Evolutionary conservation across 2,888 invertebrate species (phyloP).

Genomic region (Charanyca ferruginea): DNA sequence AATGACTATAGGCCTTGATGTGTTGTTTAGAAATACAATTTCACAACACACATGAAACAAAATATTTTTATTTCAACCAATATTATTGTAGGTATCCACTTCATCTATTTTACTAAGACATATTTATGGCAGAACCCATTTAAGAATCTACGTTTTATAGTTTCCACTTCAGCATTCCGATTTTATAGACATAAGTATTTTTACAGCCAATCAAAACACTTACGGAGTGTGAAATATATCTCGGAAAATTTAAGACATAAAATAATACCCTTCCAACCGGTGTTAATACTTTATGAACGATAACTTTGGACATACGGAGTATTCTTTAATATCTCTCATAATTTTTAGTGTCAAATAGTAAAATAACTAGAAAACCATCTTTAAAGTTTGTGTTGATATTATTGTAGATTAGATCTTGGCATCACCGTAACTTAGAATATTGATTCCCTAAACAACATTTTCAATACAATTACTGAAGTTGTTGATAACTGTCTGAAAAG

Average conservation of each 20-base stretch:
- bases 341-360: neutral
- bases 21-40: constrained; percentile 19
- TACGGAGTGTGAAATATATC: constrained; percentile 42
- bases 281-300: constrained; percentile 53
- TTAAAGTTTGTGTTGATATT: neutral
- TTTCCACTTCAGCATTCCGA: constrained; percentile 45
- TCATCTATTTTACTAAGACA: constrained; percentile 28
- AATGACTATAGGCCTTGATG: neutral
- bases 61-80: constrained; percentile 6
- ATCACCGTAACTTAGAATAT: neutral
- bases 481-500: constrained; percentile 13
- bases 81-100: constrained; percentile 10
- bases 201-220: constrained; percentile 57
- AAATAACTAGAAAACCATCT: neutral
- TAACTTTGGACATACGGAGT: constrained; percentile 36
- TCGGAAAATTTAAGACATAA: constrained; percentile 43
- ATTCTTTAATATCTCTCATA: constrained; percentile 31
- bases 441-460: neutral
- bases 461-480: neutral
- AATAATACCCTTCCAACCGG: constrained; percentile 23
- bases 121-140: constrained; percentile 52
- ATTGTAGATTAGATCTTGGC: neutral
- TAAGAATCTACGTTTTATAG: constrained; percentile 48
- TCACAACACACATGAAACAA: constrained; percentile 13
- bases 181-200: constrained; percentile 57